Evolutionary conservation across 2,888 invertebrate species (phyloP).

Genomic region (Deroplatys truncata): DNA sequence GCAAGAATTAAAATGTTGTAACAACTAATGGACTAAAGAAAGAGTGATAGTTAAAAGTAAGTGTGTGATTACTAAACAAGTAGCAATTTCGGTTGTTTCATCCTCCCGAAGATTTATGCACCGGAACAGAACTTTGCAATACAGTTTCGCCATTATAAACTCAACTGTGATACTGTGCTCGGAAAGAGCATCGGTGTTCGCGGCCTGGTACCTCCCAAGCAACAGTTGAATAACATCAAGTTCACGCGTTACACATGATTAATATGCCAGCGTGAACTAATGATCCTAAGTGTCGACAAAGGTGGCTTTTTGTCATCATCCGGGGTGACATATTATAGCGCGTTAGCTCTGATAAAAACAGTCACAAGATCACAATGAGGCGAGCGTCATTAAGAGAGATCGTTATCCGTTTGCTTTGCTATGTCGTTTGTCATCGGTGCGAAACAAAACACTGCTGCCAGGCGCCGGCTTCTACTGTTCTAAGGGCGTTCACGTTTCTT

Average conservation of each 20-base stretch:
- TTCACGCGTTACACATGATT: background rate
- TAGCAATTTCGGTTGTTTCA: no score
- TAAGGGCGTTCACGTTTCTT: no score
- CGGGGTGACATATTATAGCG: background rate
- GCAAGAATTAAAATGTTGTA: no score
- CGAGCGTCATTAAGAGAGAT: background rate
- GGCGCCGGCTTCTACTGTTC: no score
- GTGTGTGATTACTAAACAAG: no score
- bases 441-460: background rate
- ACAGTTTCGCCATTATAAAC: no score
- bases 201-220: background rate
- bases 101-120: no score
- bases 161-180: no score
- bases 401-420: background rate
- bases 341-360: background rate
- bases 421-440: background rate
- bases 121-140: no score
- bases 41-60: no score
- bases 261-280: background rate
- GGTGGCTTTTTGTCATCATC: background rate
- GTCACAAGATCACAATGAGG: background rate
- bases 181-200: background rate
- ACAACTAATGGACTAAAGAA: no score
- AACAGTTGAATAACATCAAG: background rate
- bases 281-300: background rate